Evolutionary conservation across 2,888 invertebrate genomes (phyloP), one percentile per base, ranked within the genome.

Genomic region (Asteroscopus sphinx): DNA sequence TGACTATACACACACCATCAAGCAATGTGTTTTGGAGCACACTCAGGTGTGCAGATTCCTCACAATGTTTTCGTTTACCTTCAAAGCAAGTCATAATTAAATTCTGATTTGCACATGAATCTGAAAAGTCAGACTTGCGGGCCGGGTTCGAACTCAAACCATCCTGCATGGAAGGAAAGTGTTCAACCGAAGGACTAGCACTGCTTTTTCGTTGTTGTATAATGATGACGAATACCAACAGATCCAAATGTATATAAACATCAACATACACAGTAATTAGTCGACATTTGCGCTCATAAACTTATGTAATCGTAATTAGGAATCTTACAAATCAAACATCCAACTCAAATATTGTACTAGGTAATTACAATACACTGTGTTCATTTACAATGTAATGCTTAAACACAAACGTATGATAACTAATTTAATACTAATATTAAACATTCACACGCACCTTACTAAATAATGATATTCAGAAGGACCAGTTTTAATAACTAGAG

Each of bases 321-420:
- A 46, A 40, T 51, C 33, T 57, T 15, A 33, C 45, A 17, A 58
- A 53, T 17, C 49, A 75, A 75, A 67, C 42, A 75, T 8, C 11
- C 3, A 52, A 40, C 12, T 53, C 47, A 73, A 74, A 72, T 60
- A 66, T 65, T 54, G 37, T 46, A 17, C 44, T 42, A n/a, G n/a
- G n/a, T n/a, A 65, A 65, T 65, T 46, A 62, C 46, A 53, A 45
- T 51, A 54, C 40, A 35, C 39, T 53, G 25, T 52, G 35, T 52
- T 49, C 8, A 54, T 66, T 57, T 53, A 57, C 36, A 48, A 33
- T 37, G 28, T 44, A 36, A 60, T 47, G 35, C 16, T 33, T 46
- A 41, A 49, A 33, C 12, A 32, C 39, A 47, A 66, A 41, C 36
- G 12, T 54, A 37, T 52, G 59, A 53, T 63, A 47, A 47, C 30